Evolutionary conservation across 1,140 invertebrate genomes (phyloP), one percentile per base, ranked within the genome.

Genomic region (Octopus bimaculoides): DNA sequence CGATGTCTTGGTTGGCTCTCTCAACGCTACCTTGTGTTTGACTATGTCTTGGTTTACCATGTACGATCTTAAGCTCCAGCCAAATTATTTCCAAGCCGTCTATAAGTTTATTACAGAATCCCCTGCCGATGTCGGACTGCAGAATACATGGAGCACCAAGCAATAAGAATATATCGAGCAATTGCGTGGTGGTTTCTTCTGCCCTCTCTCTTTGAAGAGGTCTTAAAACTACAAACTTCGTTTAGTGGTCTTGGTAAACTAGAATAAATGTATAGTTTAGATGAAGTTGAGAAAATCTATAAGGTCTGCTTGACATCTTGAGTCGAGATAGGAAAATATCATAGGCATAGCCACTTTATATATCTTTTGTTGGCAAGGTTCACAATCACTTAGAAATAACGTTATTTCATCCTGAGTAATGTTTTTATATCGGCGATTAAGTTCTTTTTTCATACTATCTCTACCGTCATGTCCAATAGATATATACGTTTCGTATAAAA

Each of bases 131-230:
- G 77, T 85, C 83, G 52, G 52, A 69, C 54, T 86, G 85, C 2
- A 85, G 75, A 75, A 85, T 85, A 26, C 26, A 4, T n/a, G 84
- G 84, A 17, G 83, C 81, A 56, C 84, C 83, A 77, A 85, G 79
- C 5, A 81, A 9, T 26, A 77, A 52, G 66, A 84, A 84, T 4
- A 84, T 77, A 20, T 83, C 75, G 6, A 80, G 55, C 20, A 83
- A 76, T 14, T 75, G 41, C 41, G 53, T 12, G 14, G 75, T 56
- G 5, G 69, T 5, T 52, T 80, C 79, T 12, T 53, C 54, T 6
- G 75, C 54, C 8, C 41, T 6, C 55, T 80, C 77, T 26, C 3
- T 41, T 52, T 5, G 77, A 14, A 81, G 17, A 61, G 77, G 69
- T 71, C 61, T 17, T 71, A 81, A 55, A 52, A 77, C 52, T 14